Conservation (phyloP, 2,797 vertebrate species). For the Neosilurus mollespiculum region DNA sequence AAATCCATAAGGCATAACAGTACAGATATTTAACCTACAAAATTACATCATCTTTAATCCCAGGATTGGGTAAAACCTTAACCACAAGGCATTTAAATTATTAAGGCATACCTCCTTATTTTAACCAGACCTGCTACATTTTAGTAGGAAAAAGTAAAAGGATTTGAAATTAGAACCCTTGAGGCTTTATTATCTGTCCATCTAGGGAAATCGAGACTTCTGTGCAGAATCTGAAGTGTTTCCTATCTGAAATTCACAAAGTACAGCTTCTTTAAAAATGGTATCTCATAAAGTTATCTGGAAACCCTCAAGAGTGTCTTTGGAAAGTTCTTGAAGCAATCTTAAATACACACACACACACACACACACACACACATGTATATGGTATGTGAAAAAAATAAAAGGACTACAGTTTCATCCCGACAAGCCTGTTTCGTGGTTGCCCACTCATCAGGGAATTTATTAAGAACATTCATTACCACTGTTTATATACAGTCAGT, state of each 20-base stretch:
- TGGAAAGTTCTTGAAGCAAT: neutral
- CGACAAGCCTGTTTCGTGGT: too few species aligned
- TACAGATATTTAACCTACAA: neutral
- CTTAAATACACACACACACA: too few species aligned
- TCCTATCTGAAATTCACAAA: neutral
- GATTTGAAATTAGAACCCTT: neutral
- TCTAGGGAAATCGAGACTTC: neutral
- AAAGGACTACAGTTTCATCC: too few species aligned
- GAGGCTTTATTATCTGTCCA: neutral
- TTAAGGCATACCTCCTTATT: neutral
- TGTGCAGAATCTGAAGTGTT: neutral
- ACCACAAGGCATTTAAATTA: neutral
- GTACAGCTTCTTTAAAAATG: neutral
- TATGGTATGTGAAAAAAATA: too few species aligned
- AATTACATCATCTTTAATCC: neutral
- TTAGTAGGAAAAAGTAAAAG: neutral
- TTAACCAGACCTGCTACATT: neutral
- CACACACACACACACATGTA: too few species aligned
- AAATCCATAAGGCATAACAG: slow-evolving; percentile 11
- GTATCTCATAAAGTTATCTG: neutral
- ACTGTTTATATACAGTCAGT: too few species aligned
- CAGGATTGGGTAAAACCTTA: neutral
- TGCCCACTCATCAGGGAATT: too few species aligned
- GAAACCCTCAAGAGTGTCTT: neutral
- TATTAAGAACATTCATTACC: too few species aligned